Percentiles rank a stretch among this genome's conserved stretches.
phyloP scores from a whole-genome alignment of 92 coral and sea anemone species.

The Actinernus sp. region DNA sequence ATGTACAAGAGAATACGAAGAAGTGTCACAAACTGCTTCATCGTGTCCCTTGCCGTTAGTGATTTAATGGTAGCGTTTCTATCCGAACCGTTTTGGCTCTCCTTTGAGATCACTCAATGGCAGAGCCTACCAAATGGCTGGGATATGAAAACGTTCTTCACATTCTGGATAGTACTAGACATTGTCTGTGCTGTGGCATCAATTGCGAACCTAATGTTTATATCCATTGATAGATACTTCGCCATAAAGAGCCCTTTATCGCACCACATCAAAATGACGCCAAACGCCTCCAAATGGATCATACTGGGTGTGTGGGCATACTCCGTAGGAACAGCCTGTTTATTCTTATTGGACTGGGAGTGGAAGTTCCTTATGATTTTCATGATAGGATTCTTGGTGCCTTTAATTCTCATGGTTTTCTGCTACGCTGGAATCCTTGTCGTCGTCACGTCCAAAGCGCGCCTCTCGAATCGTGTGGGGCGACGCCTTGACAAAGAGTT shows the following conservation, averaged over 20 bases:
- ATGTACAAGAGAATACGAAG: constrained; percentile 82
- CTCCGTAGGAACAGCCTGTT: constrained; percentile 71
- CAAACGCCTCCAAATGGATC: constrained; percentile 77
- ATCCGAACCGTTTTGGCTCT: constrained; percentile 97
- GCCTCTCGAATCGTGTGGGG: constrained; percentile 84
- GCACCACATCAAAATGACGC: constrained; percentile 96
- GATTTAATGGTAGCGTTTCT: constrained; percentile 92
- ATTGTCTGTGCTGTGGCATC: constrained; percentile 91
- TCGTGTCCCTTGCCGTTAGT: constrained; percentile 89
- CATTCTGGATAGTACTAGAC: constrained; percentile 81
- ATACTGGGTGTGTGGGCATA: constrained; percentile 83
- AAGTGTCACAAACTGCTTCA: constrained; percentile 94
- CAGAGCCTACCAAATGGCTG: constrained; percentile 61
- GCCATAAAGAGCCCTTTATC: constrained; percentile 90
- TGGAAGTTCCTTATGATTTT: constrained; percentile 75
- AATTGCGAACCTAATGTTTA: constrained; percentile 89
- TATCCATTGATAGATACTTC: constrained; percentile 94
- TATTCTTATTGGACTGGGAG: constrained; percentile 37
- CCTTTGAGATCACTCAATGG: constrained; percentile 88
- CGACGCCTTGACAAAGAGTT: constrained; percentile 86
- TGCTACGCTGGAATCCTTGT: constrained; percentile 84
- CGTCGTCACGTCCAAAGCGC: constrained; percentile 77
- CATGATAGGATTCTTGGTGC: constrained; percentile 82
- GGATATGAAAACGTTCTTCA: constrained; percentile 18
- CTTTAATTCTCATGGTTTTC: constrained; percentile 78